phyloP scores from a whole-genome alignment of 37 sponge, comb jelly and placozoan genomes.

The Cliona cf. orientalis region DNA sequence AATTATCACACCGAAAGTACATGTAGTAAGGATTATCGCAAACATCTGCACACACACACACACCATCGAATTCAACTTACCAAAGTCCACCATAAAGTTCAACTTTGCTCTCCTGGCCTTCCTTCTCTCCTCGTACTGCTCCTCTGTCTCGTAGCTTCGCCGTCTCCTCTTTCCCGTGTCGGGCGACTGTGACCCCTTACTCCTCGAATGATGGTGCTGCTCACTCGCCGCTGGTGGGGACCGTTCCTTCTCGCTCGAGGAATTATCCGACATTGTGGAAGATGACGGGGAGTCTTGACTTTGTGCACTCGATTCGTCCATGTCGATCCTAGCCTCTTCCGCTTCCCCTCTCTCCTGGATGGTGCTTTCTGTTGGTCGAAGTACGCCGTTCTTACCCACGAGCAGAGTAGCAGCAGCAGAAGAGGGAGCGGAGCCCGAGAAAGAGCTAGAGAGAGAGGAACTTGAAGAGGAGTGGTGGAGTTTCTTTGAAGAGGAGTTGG shows the following conservation, averaged over 20 bases:
- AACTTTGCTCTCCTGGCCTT: slow-evolving; percentile 34
- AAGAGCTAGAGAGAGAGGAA: slow-evolving; percentile 2
- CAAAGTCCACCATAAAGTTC: slow-evolving; percentile 28
- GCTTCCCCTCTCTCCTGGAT: no score
- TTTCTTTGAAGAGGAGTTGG: no score
- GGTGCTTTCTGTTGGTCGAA: no score
- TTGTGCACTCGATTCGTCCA: slow-evolving; percentile 4
- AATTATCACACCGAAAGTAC: not conserved
- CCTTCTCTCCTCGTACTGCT: slow-evolving; percentile 46
- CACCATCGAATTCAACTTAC: slow-evolving; percentile 13
- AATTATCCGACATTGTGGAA: no score
- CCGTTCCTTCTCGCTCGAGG: slow-evolving; percentile 28
- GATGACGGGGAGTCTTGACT: not conserved
- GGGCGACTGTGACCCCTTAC: not conserved
- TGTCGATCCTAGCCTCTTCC: not conserved
- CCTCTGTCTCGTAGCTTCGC: slow-evolving; percentile 19
- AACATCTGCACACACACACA: not conserved
- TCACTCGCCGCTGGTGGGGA: not conserved
- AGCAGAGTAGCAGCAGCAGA: not conserved
- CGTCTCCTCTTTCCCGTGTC: slow-evolving; percentile 39
- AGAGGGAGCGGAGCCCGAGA: not conserved
- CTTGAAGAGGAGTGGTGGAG: not conserved
- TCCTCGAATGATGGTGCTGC: not conserved
- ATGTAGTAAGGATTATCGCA: no score
- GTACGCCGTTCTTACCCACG: no score